These are phyloP conservation scores for Acanthaster planci DNA, from an alignment of 35 echinoderm and acorn worm species.

Conservation along the genomic window DNA sequence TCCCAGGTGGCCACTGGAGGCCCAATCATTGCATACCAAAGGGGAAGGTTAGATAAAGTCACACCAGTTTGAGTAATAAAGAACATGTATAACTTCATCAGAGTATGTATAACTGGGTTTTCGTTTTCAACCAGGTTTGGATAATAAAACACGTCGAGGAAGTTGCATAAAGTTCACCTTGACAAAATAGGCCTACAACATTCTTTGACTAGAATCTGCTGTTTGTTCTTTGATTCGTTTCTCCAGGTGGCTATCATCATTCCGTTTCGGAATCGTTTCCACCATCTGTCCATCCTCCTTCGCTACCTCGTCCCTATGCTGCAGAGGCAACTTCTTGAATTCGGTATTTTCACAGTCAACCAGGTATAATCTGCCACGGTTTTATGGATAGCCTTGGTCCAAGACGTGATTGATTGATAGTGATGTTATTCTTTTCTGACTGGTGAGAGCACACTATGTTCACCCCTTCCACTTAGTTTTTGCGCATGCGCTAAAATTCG, in stretches of 20 bases:
- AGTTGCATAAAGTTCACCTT: background rate
- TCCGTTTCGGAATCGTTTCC: slow-evolving; percentile 71
- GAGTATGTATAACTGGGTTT: background rate
- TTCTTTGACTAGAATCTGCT: background rate
- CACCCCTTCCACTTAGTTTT: too few species aligned
- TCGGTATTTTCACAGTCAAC: slow-evolving; percentile 71
- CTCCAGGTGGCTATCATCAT: slow-evolving; percentile 80
- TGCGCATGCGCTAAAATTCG: too few species aligned
- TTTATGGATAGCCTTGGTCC: too few species aligned
- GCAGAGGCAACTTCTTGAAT: slow-evolving; percentile 78
- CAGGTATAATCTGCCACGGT: too few species aligned
- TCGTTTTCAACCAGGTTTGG: background rate
- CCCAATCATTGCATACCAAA: background rate
- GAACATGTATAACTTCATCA: background rate
- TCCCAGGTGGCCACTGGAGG: background rate
- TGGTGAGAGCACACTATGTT: too few species aligned
- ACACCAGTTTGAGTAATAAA: background rate
- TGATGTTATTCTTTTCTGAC: too few species aligned
- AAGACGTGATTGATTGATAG: too few species aligned
- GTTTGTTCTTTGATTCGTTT: background rate
- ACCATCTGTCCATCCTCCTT: slow-evolving; percentile 72
- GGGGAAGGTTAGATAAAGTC: background rate
- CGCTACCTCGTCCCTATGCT: slow-evolving; percentile 71
- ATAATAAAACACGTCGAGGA: background rate
- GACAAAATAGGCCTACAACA: background rate